phyloP scores from a whole-genome alignment of 2,113 vertebrate species.

The Galemys pyrenaicus region DNA sequence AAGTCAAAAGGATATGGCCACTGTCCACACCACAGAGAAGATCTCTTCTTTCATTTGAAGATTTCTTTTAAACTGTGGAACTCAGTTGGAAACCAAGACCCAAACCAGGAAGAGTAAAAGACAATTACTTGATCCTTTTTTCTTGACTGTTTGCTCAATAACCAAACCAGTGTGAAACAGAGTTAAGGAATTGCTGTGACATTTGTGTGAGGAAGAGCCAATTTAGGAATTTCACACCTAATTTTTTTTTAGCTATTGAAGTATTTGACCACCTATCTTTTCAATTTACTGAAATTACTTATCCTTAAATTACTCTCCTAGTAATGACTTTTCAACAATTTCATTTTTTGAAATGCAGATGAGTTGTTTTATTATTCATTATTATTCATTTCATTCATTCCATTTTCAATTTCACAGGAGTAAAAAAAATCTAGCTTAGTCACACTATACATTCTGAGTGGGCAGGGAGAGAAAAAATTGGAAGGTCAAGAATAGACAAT shows the following conservation, averaged over 20 bases:
- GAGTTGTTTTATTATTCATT: not conserved
- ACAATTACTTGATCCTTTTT: not conserved
- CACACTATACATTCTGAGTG: not conserved
- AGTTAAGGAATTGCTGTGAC: not conserved
- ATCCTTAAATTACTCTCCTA: not conserved
- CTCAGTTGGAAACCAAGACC: not conserved
- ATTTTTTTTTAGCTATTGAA: not conserved
- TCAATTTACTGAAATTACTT: not conserved
- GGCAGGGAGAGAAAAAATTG: not conserved
- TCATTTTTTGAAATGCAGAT: not conserved
- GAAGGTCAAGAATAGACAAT: not conserved
- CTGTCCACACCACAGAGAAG: not conserved
- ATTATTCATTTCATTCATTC: not conserved
- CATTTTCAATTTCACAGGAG: not conserved
- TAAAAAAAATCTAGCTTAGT: not conserved
- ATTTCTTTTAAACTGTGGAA: not conserved
- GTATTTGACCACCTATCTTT: not conserved
- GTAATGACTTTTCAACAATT: not conserved
- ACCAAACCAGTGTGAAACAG: not conserved
- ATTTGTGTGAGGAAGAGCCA: not conserved
- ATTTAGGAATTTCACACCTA: not conserved
- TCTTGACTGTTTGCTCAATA: not conserved
- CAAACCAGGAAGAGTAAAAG: not conserved
- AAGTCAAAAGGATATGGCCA: not conserved
- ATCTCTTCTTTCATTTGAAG: not conserved